A percentile compares a stretch with the other conserved stretches of the same genome.
These are phyloP conservation scores for Fragum sueziense DNA, from an alignment of 2,888 invertebrate genomes.

Conservation along the genomic window DNA sequence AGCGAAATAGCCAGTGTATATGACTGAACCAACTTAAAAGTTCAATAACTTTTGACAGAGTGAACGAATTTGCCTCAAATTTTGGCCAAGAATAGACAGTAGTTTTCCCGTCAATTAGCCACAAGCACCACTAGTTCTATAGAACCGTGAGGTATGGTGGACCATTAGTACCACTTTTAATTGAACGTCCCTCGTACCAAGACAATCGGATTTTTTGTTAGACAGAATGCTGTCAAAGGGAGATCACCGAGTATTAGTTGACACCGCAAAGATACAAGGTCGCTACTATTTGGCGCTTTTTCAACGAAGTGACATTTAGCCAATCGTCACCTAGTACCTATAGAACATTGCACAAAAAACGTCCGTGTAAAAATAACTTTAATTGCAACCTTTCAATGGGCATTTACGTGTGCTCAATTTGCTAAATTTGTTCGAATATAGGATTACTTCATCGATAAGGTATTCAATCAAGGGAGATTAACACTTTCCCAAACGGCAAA, in stretches of 20 bases:
- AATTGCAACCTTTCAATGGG: not conserved
- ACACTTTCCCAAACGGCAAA: too few species aligned
- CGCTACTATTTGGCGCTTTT: not conserved
- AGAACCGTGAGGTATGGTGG: too few species aligned
- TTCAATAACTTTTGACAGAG: too few species aligned
- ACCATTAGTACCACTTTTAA: too few species aligned
- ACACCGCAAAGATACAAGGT: not conserved
- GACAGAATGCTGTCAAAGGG: slow-evolving; percentile 7
- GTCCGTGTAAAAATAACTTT: not conserved
- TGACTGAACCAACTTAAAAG: too few species aligned
- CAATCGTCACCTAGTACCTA: not conserved
- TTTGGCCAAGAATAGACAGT: too few species aligned
- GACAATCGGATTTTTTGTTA: too few species aligned
- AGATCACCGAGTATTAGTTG: not conserved
- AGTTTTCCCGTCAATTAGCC: too few species aligned
- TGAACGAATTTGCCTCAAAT: too few species aligned
- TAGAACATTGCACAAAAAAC: not conserved
- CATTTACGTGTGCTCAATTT: slow-evolving; percentile 11
- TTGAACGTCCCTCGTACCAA: too few species aligned
- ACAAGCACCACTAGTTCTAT: too few species aligned
- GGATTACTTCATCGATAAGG: slow-evolving; percentile 10
- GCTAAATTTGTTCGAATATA: slow-evolving; percentile 5
- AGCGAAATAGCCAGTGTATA: too few species aligned
- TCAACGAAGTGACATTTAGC: not conserved
- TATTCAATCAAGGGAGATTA: not conserved